Percentiles rank a stretch among this genome's conserved stretches.
phyloP scores from a whole-genome alignment of 1,140 invertebrate species.

The Drosophila burlai region DNA sequence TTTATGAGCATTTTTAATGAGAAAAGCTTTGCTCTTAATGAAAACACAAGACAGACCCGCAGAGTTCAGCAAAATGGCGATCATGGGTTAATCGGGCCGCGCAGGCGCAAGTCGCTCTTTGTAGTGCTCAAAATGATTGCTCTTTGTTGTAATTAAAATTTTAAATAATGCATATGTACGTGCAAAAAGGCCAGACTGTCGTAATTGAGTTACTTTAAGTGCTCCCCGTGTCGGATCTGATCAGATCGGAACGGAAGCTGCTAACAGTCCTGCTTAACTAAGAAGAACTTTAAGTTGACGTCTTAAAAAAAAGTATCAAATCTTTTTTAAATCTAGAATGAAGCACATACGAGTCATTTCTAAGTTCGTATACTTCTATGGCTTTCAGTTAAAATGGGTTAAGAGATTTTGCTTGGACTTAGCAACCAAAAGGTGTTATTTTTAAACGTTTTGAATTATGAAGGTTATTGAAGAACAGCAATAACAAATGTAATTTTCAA shows the following conservation, averaged over 20 bases:
- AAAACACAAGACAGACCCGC: conserved; percentile 65
- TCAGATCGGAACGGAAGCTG: conserved; percentile 36
- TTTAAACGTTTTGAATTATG: neutral
- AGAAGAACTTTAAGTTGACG: neutral
- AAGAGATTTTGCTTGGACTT: neutral
- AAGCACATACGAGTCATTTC: neutral
- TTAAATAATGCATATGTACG: conserved; percentile 62
- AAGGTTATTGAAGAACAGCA: too few relatives aligned
- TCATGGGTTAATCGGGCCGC: conserved; percentile 77
- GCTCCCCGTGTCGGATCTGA: conserved; percentile 27
- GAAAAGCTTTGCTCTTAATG: conserved; percentile 78
- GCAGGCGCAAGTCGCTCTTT: conserved; percentile 59
- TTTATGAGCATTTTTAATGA: conserved; percentile 82
- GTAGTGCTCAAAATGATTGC: conserved; percentile 45
- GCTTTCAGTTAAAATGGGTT: neutral
- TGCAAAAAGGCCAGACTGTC: conserved; percentile 57
- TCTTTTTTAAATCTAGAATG: neutral
- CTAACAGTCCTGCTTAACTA: conserved; percentile 9
- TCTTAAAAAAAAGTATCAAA: too few relatives aligned
- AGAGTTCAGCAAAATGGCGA: conserved; percentile 46
- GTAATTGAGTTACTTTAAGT: conserved; percentile 50
- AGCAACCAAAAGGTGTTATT: neutral
- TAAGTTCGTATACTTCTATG: neutral
- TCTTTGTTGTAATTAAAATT: conserved; percentile 77
- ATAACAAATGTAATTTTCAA: neutral